Conservation (phyloP, 2,888 invertebrate genomes). For the Stegophylla sp. region DNA sequence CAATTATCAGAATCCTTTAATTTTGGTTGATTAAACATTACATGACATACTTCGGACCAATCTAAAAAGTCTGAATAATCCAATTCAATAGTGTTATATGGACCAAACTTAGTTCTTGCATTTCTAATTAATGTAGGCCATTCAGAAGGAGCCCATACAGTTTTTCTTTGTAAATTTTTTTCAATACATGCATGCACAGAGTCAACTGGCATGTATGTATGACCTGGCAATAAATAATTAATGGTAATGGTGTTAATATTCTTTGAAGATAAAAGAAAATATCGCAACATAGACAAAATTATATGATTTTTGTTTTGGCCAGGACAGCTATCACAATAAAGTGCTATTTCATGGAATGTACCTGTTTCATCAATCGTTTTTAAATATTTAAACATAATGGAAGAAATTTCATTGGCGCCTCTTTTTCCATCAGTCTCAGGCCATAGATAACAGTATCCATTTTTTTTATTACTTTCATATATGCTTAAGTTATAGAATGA, state of each 20-base stretch:
- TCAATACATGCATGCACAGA: conserved; percentile 64
- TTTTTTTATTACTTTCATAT: conserved; percentile 38
- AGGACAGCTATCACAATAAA: conserved; percentile 61
- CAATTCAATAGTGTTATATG: conserved; percentile 23
- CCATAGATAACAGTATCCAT: conserved; percentile 51
- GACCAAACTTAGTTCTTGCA: conserved; percentile 39
- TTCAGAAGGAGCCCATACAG: conserved; percentile 61
- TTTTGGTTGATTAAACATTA: conserved; percentile 3
- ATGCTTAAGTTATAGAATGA: conserved; percentile 34
- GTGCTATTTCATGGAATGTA: conserved; percentile 35
- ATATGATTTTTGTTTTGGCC: conserved; percentile 61
- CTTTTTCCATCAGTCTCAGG: conserved; percentile 41
- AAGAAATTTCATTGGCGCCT: conserved; percentile 42
- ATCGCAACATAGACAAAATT: conserved; percentile 41
- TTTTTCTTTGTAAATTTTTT: conserved; percentile 63
- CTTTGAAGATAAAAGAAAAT: conserved; percentile 5
- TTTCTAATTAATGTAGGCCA: conserved; percentile 59
- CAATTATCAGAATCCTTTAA: neutral
- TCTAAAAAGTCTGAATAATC: conserved; percentile 30
- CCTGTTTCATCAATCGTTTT: conserved; percentile 11
- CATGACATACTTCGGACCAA: conserved; percentile 19
- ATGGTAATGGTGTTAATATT: conserved; percentile 20
- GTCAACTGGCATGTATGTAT: conserved; percentile 64
- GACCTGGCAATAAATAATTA: conserved; percentile 63
- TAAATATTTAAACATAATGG: conserved; percentile 45